A percentile compares a stretch with the other conserved stretches of the same genome.
phyloP scores from a whole-genome alignment of 2,888 invertebrate species.

The Glyphotaelius pellucidus region DNA sequence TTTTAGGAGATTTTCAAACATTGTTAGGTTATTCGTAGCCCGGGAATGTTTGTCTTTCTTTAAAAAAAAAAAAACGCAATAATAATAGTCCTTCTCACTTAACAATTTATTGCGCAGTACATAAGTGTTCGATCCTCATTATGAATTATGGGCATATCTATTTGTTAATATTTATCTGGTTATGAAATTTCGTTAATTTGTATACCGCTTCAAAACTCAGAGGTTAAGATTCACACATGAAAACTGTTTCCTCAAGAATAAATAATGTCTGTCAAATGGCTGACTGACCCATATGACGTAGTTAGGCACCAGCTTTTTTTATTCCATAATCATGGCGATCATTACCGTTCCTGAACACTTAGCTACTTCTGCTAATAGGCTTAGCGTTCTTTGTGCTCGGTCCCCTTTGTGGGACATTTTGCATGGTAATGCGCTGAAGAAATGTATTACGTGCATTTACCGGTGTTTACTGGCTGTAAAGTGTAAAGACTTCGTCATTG shows the following conservation, averaged over 20 bases:
- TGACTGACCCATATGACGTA: not conserved
- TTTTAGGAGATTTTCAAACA: too few species aligned
- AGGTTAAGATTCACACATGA: not conserved
- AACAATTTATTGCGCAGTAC: too few species aligned
- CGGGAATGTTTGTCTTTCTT: too few species aligned
- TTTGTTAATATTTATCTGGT: too few species aligned
- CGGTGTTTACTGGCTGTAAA: not conserved
- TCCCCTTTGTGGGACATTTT: not conserved
- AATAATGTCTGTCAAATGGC: not conserved
- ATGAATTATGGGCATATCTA: too few species aligned
- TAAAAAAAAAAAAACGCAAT: too few species aligned
- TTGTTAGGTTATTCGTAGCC: too few species aligned
- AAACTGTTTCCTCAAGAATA: not conserved
- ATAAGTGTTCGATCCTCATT: too few species aligned
- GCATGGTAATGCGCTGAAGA: not conserved
- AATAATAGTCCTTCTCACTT: too few species aligned
- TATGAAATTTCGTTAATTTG: too few species aligned
- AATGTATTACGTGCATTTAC: slow-evolving; percentile 1
- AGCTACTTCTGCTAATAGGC: not conserved
- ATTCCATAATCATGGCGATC: not conserved
- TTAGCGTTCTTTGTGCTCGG: not conserved
- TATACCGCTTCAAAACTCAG: too few species aligned
- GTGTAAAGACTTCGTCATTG: not conserved
- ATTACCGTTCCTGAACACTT: not conserved
- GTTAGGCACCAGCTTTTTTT: not conserved